phyloP scores from a whole-genome alignment of 2,113 vertebrate genomes.

The Tapirus terrestris region DNA sequence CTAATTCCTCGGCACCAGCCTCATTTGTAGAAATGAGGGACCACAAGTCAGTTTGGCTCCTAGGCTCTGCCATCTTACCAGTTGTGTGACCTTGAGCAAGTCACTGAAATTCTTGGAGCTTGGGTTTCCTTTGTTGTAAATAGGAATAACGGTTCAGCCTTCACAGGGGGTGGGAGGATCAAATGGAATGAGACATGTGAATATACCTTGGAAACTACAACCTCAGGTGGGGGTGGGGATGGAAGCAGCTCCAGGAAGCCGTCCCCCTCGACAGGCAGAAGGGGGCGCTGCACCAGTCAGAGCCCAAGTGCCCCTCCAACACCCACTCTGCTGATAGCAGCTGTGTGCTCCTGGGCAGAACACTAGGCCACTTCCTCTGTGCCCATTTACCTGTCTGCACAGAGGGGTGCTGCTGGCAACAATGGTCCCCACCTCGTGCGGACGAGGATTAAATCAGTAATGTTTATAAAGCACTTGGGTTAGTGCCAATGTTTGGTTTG shows the following conservation, averaged over 20 bases:
- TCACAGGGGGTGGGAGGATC: not conserved
- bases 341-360: not conserved
- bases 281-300: not conserved
- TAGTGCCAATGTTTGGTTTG: not conserved
- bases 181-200: not conserved
- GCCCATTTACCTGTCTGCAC: not conserved
- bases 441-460: not conserved
- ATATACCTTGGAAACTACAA: not conserved
- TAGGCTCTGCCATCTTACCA: not conserved
- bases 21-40: not conserved
- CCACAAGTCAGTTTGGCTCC: not conserved
- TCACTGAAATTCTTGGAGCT: not conserved
- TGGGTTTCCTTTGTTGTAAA: not conserved
- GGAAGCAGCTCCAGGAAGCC: not conserved
- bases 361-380: not conserved
- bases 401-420: not conserved
- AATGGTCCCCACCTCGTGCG: not conserved
- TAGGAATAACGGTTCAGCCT: not conserved
- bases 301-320: not conserved
- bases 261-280: rapidly evolving
- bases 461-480: not conserved
- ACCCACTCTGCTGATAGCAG: not conserved
- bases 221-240: not conserved
- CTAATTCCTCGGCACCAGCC: not conserved
- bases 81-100: not conserved